A percentile compares a stretch with the other conserved stretches of the same genome.
Evolutionary conservation across 2,888 invertebrate genomes (phyloP).

Genomic region (Phania funesta): DNA sequence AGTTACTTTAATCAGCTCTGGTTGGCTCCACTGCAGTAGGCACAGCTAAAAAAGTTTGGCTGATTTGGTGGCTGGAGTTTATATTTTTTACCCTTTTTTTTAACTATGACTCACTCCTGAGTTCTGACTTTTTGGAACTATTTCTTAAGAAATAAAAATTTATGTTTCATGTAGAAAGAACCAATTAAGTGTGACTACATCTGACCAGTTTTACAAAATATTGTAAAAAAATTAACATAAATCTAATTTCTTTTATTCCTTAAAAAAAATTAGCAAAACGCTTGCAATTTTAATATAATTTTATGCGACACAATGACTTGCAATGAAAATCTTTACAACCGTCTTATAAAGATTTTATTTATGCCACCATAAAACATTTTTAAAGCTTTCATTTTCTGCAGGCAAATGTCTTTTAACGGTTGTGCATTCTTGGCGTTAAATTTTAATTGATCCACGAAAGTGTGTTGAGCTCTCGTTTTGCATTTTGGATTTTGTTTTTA

Average conservation of each 20-base stretch:
- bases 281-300: conserved; percentile 20
- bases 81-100: no score
- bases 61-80: no score
- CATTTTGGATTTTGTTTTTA: background rate
- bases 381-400: conserved; percentile 21
- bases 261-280: background rate
- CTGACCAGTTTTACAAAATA: no score
- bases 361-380: conserved; percentile 41
- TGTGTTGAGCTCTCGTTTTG: conserved; percentile 17
- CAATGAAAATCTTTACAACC: conserved; percentile 13
- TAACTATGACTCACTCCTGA: no score
- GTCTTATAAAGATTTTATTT: conserved; percentile 22
- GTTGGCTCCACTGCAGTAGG: no score
- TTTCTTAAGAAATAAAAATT: no score
- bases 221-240: no score
- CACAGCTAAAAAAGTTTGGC: no score
- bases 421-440: background rate
- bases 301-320: conserved; percentile 14
- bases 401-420: background rate
- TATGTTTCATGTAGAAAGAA: no score
- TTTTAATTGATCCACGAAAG: conserved; percentile 49
- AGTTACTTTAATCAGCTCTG: no score
- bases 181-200: no score
- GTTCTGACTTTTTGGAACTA: no score
- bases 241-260: background rate